Evolutionary conservation across 37 sponge, comb jelly and placozoan species (phyloP), one percentile per base, ranked within the genome.

Genomic region (Cliona cf. orientalis): DNA sequence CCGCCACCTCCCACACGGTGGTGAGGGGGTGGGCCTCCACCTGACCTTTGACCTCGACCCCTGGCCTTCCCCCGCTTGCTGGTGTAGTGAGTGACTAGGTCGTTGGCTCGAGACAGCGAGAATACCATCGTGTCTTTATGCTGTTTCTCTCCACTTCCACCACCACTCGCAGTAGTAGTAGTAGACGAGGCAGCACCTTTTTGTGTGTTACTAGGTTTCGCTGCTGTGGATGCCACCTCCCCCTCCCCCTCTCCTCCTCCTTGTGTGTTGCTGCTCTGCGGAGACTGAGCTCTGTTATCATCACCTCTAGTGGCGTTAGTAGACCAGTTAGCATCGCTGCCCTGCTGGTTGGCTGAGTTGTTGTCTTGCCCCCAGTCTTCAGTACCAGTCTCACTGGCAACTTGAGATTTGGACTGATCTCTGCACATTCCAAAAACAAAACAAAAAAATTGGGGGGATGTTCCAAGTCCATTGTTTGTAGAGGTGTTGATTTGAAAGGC

Each of bases 51-150:
- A 21, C 81, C 81, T 0, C 81, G 39, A 17, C 81, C 81, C 59
- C 81, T 81, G 3, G 64, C 81, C 60, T 58, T 67, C 44, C 71
- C 81, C 21, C 71, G 40, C 42, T n/a, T 38, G 9, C 55, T 11
- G 11, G 55, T 5, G n/a, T 12, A 22, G 42, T 0, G 70, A 3
- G 32, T 29, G 32, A 60, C 44, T 21, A 81, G 61, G 14, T 39
- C 60, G 7, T 71, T 71, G 29, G 70, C 81, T 42, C 25, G 37
- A 1, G 44, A 37, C 0, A 81, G 71, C 1, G 81, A 53, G 22
- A 71, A 81, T 34, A 81, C 81, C 45, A 17, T 71, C 3, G 81
- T 57, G 34, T 46, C 23, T 17, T n/a, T n/a, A n/a, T n/a, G n/a
- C n/a, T n/a, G n/a, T n/a, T n/a, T n/a, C n/a, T n/a, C n/a, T n/a